Percentiles rank a stretch among this genome's conserved stretches.
These are phyloP conservation scores for Catocala fraxini DNA, from an alignment of 2,888 invertebrate species.

Conservation along the genomic window DNA sequence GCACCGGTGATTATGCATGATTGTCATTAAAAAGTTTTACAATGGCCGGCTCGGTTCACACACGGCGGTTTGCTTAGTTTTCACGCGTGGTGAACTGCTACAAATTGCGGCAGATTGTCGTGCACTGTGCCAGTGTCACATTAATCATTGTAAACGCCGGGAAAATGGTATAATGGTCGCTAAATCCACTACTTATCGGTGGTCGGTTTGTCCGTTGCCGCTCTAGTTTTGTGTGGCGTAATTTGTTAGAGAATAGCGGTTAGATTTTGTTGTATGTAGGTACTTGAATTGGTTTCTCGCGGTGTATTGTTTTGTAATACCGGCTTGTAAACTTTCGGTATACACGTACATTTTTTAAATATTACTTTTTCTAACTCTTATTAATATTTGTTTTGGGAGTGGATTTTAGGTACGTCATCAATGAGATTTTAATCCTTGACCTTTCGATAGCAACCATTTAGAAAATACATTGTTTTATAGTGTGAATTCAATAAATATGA, in stretches of 20 bases:
- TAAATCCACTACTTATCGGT: conserved; percentile 77
- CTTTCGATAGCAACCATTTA: too few relatives aligned
- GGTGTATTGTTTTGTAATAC: too few relatives aligned
- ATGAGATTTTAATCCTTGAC: too few relatives aligned
- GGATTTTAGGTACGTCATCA: too few relatives aligned
- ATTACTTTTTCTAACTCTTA: too few relatives aligned
- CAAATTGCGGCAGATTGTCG: conserved; percentile 54
- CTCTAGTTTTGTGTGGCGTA: conserved; percentile 53
- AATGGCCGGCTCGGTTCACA: conserved; percentile 49
- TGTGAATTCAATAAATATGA: too few relatives aligned
- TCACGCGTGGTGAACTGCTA: conserved; percentile 51
- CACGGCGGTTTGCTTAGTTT: conserved; percentile 52
- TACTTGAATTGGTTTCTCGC: too few relatives aligned
- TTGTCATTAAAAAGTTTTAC: conserved; percentile 48
- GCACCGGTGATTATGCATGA: conserved; percentile 39
- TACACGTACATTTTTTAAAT: too few relatives aligned
- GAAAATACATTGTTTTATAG: too few relatives aligned
- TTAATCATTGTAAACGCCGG: conserved; percentile 75
- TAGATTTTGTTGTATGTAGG: neutral
- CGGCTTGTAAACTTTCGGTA: too few relatives aligned
- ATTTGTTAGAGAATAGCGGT: conserved; percentile 30
- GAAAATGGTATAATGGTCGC: conserved; percentile 71
- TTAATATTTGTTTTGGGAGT: too few relatives aligned
- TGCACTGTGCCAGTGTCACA: conserved; percentile 50
- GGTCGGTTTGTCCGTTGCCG: conserved; percentile 56